Base-by-base conservation (phyloP, 2,888 invertebrate species). In the Mylabris sibirica region DNA sequence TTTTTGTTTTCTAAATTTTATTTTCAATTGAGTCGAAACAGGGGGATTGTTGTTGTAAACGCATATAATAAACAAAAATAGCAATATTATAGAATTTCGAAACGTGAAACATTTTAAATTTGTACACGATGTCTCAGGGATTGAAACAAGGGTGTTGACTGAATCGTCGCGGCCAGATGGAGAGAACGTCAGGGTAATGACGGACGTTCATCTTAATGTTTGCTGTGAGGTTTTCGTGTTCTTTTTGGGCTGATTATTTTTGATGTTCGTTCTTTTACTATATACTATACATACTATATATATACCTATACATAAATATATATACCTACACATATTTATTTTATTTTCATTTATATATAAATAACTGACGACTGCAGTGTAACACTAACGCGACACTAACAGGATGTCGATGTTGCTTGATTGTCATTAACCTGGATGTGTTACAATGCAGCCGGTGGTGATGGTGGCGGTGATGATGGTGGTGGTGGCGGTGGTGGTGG, bases 341-440 rank as follows among this genome's bases (percentile, higher is more conserved):
- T 53, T 22, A 12, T 53, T 53, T 22, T 53, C 22, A 11, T 65
- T 67, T 66, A 44, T 67, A 64, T 38, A 70, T 53, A 24, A 81
- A 80, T 84, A 83, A 84, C 84, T 83, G 82, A 84, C 84, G 82
- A 84, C 84, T 84, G 85, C 85, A 84, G 81, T 84, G 84, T 85
- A 85, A 85, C 84, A 84, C 83, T 84, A 84, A 84, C 82, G 84
- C 83, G 83, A 81, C 83, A 84, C 84, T 84, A 84, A 84, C 84
- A 79, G 76, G 78, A 82, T 81, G 80, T 84, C 84, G 84, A 84
- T 84, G 84, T 57, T 84, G 84, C 84, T 84, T 84, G 83, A 80
- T 83, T 83, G 81, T 82, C 78, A 76, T 80, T 79, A 79, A 80
- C 78, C 79, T 78, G 75, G 77, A 78, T 76, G 83, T 84, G 84